Evolutionary conservation across 2,113 vertebrate genomes (phyloP).

Genomic region (Periophthalmus modestus): DNA sequence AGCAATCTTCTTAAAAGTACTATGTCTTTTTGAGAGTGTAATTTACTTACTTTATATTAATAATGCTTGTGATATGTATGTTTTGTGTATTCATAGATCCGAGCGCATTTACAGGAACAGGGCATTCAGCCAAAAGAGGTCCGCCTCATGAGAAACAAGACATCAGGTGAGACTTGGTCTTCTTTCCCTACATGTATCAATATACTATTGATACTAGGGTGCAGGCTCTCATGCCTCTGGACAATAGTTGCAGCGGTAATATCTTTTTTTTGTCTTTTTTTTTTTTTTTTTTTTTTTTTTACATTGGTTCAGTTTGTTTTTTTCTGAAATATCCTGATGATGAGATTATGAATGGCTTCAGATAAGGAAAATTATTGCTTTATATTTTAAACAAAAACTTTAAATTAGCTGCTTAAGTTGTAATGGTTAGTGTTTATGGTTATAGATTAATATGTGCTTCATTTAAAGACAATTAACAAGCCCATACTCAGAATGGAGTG

Average conservation of each 20-base stretch:
- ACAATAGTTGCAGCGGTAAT: too few species aligned
- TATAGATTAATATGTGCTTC: conserved; percentile 33
- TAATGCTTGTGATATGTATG: neutral
- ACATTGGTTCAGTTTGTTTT: too few species aligned
- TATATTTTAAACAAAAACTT: neutral
- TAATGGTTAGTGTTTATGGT: neutral
- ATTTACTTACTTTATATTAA: neutral
- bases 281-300: too few species aligned
- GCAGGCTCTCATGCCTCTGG: conserved; percentile 31
- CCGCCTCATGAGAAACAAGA: conserved; percentile 92
- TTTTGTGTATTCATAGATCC: conserved; percentile 75
- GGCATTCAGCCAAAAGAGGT: conserved; percentile 88
- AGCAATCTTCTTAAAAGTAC: neutral
- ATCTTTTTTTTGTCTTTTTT: too few species aligned
- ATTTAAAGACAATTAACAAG: conserved; percentile 41
- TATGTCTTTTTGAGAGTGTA: neutral
- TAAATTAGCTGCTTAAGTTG: too few species aligned
- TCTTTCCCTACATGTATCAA: neutral
- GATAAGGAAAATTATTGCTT: neutral
- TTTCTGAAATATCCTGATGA: too few species aligned
- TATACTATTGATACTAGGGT: conserved; percentile 14
- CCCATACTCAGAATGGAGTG: conserved; percentile 54
- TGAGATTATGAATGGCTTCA: too few species aligned
- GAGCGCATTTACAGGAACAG: conserved; percentile 85
- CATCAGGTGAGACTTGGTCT: conserved; percentile 85